Evolutionary conservation across 1,140 invertebrate species (phyloP), one percentile per base, ranked within the genome.

Genomic region (Laodelphax striatellus): DNA sequence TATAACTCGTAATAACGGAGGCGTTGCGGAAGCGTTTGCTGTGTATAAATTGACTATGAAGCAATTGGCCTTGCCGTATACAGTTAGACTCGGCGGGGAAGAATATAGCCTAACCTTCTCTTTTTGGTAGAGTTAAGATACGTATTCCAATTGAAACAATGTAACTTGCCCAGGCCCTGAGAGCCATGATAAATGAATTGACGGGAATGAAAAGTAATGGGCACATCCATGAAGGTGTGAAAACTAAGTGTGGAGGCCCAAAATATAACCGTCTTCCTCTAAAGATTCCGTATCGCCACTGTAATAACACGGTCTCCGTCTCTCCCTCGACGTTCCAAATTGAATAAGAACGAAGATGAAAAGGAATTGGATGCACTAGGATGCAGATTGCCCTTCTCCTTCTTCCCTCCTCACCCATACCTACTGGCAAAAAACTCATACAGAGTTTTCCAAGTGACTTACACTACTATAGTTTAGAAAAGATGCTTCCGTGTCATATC

Each of bases 201-300:
- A 5, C 21, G 46, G 46, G 46, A 50, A 50, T 50, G 46, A 50
- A 50, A 50, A 50, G 46, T 50, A 50, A 50, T 50, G 46, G 46
- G 16, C 16, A 50, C 46, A 50, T 50, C 46, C 46, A 22, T 50
- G 46, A 50, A 14, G 46, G 46, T 50, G 46, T 50, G 21, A 50
- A 50, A 50, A n/a, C n/a, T n/a, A n/a, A n/a, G n/a, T 50, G 46
- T 14, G n/a, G n/a, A n/a, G n/a, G n/a, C n/a, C n/a, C n/a, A n/a
- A 50, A 50, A 50, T 50, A 50, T 50, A 8, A 50, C 5, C 16
- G 16, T 19, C 46, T 14, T 22, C 46, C 46, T 38, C 34, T n/a
- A n/a, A n/a, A n/a, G 34, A 5, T 38, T 13, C 11, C 34, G 3
- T 9, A 5, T 38, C 34, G 3, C 10, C 10, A 38, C 34, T 19